Base-by-base conservation (phyloP, 1,140 invertebrate genomes). In the Drosophila willistoni region DNA sequence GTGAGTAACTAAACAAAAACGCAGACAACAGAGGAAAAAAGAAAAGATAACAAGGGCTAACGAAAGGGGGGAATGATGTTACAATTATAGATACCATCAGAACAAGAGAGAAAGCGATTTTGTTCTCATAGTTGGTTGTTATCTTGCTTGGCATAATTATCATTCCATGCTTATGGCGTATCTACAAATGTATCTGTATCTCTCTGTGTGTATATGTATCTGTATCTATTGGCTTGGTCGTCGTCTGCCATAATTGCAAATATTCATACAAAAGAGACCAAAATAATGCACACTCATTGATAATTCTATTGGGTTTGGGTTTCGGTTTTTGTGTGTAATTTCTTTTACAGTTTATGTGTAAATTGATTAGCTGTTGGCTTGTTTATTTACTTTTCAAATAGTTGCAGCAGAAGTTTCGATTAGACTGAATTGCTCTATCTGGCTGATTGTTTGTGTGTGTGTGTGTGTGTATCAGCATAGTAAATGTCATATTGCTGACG, bases 361-460 rank as follows among this genome's bases (percentile, higher is more conserved):
- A 39, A 41, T 57, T 77, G 41, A 68, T 64, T 57, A 44, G 54
- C 22, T 61, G 47, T 29, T 29, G 29, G 29, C 17, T 73, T 47
- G 54, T 71, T 79, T 83, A 77, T 84, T 82, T 76, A 72, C 76
- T 64, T 56, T 68, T 19, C 29, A 51, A 69, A 72, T 79, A 77
- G 55, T 77, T 79, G 66, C 72, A 64, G 66, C 63, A 41, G 47
- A 69, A 69, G 67, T 74, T 61, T 68, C 63, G 60, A 76, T 80
- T 77, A 59, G 17, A 36, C 39, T 63, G 61, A 13, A 25, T 62
- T 9, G n/a, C 19, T 42, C 17, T 10, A 10, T 33, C 9, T 13
- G 29, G 6, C 29, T 29, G 29, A 29, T 13, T n/a, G 10, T 12
- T 13, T 19, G 10, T 42, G 64, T 72, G 33, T 68, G 33, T 39